Evolutionary conservation across 2,797 vertebrate genomes (phyloP), one percentile per base, ranked within the genome.

Genomic region (Bradypus variegatus): DNA sequence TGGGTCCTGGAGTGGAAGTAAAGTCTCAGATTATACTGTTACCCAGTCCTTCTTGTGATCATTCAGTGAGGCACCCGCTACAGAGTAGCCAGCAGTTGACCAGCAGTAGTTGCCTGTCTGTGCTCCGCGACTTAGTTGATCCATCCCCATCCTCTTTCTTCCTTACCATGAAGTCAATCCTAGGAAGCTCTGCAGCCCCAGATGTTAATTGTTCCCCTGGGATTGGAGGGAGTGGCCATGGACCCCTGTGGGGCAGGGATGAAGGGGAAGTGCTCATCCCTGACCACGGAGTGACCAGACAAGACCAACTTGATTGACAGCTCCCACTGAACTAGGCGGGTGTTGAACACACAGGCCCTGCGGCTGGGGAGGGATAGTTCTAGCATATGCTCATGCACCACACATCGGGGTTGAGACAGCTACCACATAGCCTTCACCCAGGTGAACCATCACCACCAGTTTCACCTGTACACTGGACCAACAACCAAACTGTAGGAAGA

Each of bases 371-470:
- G 1, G 0, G 9, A 10, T 2, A 13, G 38, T 21, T 1, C 41
- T 2, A 10, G 55, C 21, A 3, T 8, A 8, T 1, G 58, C 36
- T 55, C 7, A 2, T 1, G 0, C 2, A 14, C 58, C 4, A 18
- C 45, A 69, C 0, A 0, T 31, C 38, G n/a, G 3, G 48, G 15
- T 18, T 31, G 12, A 19, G 29, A 36, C 65, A 29, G 85, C 48
- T 23, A 14, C 27, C 38, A 14, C 55, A 31, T 0, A 6, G 36
- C 36, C 65, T 15, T 85, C 38, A 45, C 65, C 21, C 53, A 11
- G 14, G 27, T 13, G 23, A 48, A 41, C 41, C 33, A 0, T 33
- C 29, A 15, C 3, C 1, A 33, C n/a, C 38, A 31, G 73, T 29
- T 48, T 62, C 29, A 33, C 50, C 33, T 13, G 48, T 3, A 5